These are phyloP conservation scores for Brenthis ino DNA, from an alignment of 2,888 invertebrate species.

Conservation along the genomic window DNA sequence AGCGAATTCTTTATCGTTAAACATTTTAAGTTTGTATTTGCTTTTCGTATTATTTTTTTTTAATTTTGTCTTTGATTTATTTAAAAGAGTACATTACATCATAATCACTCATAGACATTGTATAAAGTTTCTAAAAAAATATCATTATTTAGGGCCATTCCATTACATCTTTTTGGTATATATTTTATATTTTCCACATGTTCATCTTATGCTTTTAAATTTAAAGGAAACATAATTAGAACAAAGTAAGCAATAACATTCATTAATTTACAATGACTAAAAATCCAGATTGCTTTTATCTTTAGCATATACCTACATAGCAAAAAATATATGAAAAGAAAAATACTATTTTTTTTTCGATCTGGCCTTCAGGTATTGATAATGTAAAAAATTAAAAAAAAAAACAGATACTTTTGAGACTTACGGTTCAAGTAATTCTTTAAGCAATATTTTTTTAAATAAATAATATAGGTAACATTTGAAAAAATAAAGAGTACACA, in stretches of 20 bases:
- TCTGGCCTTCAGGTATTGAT: not conserved
- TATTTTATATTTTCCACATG: constrained; percentile 21
- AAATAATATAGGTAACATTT: no score
- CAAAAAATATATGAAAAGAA: not conserved
- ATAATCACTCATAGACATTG: constrained; percentile 19
- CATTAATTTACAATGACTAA: not conserved
- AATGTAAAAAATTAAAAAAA: no score
- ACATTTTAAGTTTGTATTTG: constrained; percentile 64
- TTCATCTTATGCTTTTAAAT: constrained; percentile 30
- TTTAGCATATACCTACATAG: not conserved
- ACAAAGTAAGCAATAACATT: not conserved
- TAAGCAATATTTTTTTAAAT: no score
- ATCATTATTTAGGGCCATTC: constrained; percentile 36
- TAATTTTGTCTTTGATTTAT: constrained; percentile 19
- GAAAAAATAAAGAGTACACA: no score
- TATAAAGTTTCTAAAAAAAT: constrained; percentile 13
- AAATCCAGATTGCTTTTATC: constrained; percentile 3
- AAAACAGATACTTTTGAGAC: no score
- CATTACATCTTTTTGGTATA: constrained; percentile 31
- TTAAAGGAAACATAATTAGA: not conserved
- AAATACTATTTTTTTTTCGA: no score
- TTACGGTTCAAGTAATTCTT: no score
- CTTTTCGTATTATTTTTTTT: constrained; percentile 48
- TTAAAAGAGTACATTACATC: constrained; percentile 20
- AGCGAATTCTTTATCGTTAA: constrained; percentile 64